Evolutionary conservation across 2,797 vertebrate species (phyloP).

Genomic region (Urophycis tenuis): DNA sequence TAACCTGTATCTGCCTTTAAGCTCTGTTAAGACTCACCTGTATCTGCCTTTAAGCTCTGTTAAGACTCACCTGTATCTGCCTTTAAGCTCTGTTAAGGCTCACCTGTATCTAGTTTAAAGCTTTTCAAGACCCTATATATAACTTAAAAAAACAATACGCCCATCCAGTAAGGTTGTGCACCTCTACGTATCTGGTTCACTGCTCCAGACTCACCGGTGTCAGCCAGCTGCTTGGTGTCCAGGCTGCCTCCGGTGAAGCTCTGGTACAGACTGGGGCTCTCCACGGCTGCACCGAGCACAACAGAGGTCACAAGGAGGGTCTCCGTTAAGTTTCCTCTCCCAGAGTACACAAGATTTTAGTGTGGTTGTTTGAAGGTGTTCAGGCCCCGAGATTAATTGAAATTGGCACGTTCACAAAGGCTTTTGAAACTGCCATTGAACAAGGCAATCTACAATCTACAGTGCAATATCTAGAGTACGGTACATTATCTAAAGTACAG

Average conservation of each 20-base stretch:
- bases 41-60: too few species aligned
- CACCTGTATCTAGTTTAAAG: too few species aligned
- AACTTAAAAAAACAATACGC: too few species aligned
- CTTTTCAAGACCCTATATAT: too few species aligned
- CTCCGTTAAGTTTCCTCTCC: neutral
- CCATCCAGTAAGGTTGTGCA: neutral
- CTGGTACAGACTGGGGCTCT: conserved; percentile 74
- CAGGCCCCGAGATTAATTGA: too few species aligned
- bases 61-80: too few species aligned
- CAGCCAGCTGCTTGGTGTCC: conserved; percentile 79
- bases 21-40: too few species aligned
- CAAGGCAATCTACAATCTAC: too few species aligned
- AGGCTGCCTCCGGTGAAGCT: conserved; percentile 63
- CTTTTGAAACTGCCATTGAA: too few species aligned
- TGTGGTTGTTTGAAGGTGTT: neutral
- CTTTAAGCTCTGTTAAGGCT: too few species aligned
- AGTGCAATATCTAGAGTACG: too few species aligned
- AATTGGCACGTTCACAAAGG: too few species aligned
- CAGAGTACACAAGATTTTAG: neutral
- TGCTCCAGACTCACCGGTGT: conserved; percentile 67
- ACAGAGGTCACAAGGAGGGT: neutral
- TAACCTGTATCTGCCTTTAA: neutral
- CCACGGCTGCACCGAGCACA: conserved; percentile 70
- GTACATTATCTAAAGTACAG: neutral
- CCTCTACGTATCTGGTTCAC: neutral